Base-by-base conservation (phyloP, 2,888 invertebrate genomes). In the Dastarcus helophoroides region DNA sequence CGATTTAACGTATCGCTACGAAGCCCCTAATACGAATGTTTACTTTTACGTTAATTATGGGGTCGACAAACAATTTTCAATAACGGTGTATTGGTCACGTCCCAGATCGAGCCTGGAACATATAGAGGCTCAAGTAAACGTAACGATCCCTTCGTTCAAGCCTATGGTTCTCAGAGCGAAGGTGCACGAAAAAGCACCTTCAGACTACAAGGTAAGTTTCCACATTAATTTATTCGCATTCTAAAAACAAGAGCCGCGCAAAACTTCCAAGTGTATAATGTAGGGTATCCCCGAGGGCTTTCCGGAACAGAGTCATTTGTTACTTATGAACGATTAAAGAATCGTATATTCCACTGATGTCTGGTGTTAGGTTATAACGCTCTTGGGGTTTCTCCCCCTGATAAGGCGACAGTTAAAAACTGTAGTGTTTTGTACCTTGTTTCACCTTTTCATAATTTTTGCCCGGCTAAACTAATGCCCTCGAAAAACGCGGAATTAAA, bases 141-240 rank as follows among this genome's bases (percentile, higher is more conserved):
- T 84, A 29, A 79, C 81, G 0, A 65, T 85, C 24, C 84, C 85
- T 0, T 74, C 76, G 1, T 69, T 81, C 39, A 73, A 75, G 32
- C 80, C 85, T 0, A 75, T 82, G 62, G 62, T 73, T 1, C 56
- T 78, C 2, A 68, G 71, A 28, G 61, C 73, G 0, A 75, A 75
- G 42, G 61, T 85, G 5, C 71, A 69, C 16, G 85, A 83, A 51
- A 79, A 79, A 44, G 65, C 64, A 24, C 58, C 65, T 1, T 69
- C 71, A 30, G 77, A 80, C 43, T 86, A 74, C 51, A 75, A 77
- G 57, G 81, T 80, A 58, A 63, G 64, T 58, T 40, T 32, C 44
- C 45, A 41, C 47, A 50, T 49, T 48, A 46, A 50, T 50, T 47
- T 46, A 44, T 41, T 42, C 34, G 41, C 35, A 41, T 39, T 42